A percentile compares a stretch with the other conserved stretches of the same genome.
These are phyloP conservation scores for Telmatochromis sp. DNA, from an alignment of 2,113 vertebrate species.

Conservation along the genomic window DNA sequence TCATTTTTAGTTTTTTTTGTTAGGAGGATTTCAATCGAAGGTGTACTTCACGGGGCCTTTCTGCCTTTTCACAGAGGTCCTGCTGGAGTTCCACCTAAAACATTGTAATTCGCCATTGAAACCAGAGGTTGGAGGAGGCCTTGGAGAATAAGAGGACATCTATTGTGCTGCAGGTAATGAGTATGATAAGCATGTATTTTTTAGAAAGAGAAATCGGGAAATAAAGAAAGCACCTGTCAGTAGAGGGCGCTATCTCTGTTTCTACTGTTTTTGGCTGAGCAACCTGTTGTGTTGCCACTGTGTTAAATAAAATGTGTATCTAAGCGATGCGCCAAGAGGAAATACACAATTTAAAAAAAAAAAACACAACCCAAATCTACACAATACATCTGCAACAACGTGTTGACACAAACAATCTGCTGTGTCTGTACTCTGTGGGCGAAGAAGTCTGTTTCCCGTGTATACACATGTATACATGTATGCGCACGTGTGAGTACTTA, in stretches of 20 bases:
- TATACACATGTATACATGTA: neutral
- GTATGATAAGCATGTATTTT: neutral
- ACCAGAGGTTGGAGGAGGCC: neutral
- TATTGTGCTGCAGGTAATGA: neutral
- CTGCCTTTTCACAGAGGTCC: neutral
- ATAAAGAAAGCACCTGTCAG: neutral
- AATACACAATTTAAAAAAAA: neutral
- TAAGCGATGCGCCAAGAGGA: neutral
- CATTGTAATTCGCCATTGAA: neutral
- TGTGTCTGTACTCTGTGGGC: neutral
- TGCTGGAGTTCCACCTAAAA: neutral
- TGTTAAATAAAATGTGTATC: neutral
- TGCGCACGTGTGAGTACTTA: slow-evolving; percentile 63
- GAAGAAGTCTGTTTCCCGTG: neutral
- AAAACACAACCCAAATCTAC: neutral
- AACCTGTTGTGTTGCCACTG: slow-evolving; percentile 33
- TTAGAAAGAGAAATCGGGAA: neutral
- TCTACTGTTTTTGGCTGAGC: neutral
- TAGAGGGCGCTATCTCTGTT: slow-evolving; percentile 51
- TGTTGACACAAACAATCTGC: slow-evolving; percentile 11
- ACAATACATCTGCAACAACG: neutral
- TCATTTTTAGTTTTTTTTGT: neutral
- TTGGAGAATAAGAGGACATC: neutral
- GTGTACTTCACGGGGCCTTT: slow-evolving; percentile 29
- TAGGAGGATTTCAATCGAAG: slow-evolving; percentile 36